Base-by-base conservation (phyloP, 2,113 vertebrate species). In the Caranx melampygus region DNA sequence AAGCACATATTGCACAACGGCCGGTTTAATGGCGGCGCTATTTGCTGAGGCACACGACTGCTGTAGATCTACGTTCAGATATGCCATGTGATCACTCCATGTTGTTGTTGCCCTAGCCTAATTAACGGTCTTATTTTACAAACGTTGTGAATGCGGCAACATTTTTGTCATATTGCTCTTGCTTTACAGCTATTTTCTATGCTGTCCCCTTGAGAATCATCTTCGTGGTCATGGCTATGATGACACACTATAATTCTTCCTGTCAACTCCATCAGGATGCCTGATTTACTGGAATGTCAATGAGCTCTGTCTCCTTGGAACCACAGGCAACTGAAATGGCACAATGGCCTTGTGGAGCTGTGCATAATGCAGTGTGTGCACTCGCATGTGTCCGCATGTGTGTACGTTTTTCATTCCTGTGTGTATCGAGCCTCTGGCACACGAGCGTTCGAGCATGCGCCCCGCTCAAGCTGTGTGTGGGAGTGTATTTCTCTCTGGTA, bases 261-360 rank as follows among this genome's bases (percentile, higher is more conserved):
- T 89, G 89, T 92, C 92, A 92, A 77, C 79, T 55, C 63, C 83
- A 86, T 92, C 91, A 78, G 81, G 72, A 88, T 61, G 87, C 74
- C 77, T 84, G 87, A 90, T 91, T 88, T 91, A 81, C 83, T 67
- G 73, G 87, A 90, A 92, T 90, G 90, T 77, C 92, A 93, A 90
- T 82, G 88, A 91, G 89, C 89, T 81, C 55, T 2, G 87, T 93
- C 90, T 94, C 90, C 92, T 90, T 91, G 91, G 82, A 83, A 78
- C 84, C 78, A 70, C 68, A 26, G 87, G 73, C 66, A 78, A 84
- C 62, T 40, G 86, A 75, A 82, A 84, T 60, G 26, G 70, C 86
- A 88, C 80, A 64, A 72, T 75, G 81, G 80, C 84, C 81, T 86
- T 82, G 85, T 70, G 82, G 79, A 75, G 75, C 61, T 21, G 58